Base-by-base conservation (phyloP, 1,140 invertebrate species). In the Cyclina sinensis region DNA sequence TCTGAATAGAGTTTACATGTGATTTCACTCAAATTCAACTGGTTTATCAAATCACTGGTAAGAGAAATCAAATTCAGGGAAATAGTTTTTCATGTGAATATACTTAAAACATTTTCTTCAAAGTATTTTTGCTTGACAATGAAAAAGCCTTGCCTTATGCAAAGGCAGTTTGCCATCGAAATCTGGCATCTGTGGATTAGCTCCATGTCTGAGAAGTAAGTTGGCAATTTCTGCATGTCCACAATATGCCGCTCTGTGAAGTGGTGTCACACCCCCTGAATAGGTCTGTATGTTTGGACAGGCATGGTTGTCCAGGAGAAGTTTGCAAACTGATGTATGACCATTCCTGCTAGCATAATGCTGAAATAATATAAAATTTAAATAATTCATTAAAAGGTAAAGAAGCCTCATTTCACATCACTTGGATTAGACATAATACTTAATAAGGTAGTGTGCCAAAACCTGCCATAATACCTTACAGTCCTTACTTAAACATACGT, bases 281-380 rank as follows among this genome's bases (percentile, higher is more conserved):
- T 96, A 96, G 7, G 98, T 99, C 68, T 95, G 93, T n/a, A 96
- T 96, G 96, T 99, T 97, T 18, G 98, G 96, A 93, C 96, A 94
- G 32, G 97, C 98, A 37, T 97, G 97, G 91, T 97, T 95, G 43
- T 96, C 89, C 30, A 99, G 70, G 5, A 99, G 95, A 59, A 97
- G 89, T 91, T 96, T 96, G 93, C 98, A 98, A 73, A 98, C 96
- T 76, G 97, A 94, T 16, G 96, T 92, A 92, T 98, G 96, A 24
- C 98, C 98, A 95, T 97, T 97, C 59, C 98, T 96, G 54, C 98
- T 97, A 27, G 98, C 98, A 96, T 99, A 99, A 95, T 99, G 98
- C 90, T 84, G 97, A 97, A 68, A 86, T 90, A 70, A 73, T 59
- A 78, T n/a, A n/a, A n/a, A n/a, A n/a, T n/a, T n/a, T n/a, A n/a